Evolutionary conservation across 1,140 invertebrate species (phyloP).

Genomic region (Calephelis virginiensis): DNA sequence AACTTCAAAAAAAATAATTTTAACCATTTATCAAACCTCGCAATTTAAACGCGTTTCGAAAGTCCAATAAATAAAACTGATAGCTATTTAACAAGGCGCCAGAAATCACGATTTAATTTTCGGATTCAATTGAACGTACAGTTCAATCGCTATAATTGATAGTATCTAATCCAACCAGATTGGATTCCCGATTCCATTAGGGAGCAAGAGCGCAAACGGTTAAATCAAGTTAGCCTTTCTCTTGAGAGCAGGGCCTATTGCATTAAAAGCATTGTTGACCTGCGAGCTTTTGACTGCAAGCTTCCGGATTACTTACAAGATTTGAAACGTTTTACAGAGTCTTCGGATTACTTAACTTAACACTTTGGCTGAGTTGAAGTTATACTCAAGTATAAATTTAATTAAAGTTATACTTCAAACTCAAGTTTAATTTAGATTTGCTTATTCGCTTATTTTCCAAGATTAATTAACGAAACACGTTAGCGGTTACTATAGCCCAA

Average conservation of each 20-base stretch:
- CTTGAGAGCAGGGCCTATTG: constrained; percentile 25
- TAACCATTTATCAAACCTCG: too few species aligned
- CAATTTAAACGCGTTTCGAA: not conserved
- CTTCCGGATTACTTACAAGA: constrained; percentile 10
- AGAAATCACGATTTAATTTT: constrained; percentile 3
- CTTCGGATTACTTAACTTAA: too few species aligned
- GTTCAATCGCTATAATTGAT: constrained; percentile 43
- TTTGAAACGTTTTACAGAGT: not conserved
- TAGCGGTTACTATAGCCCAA: too few species aligned
- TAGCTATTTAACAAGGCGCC: not conserved
- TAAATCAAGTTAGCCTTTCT: constrained; percentile 30
- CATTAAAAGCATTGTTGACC: constrained; percentile 19
- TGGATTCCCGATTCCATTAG: constrained; percentile 43
- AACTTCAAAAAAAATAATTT: too few species aligned
- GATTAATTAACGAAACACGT: too few species aligned
- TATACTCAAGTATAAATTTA: too few species aligned
- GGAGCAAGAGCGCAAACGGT: constrained; percentile 34
- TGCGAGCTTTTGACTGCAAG: constrained; percentile 14
- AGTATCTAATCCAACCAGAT: constrained; percentile 42
- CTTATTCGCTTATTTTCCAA: too few species aligned
- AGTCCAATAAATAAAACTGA: not conserved
- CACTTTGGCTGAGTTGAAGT: too few species aligned
- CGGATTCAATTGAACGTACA: constrained; percentile 22
- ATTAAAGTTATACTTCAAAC: too few species aligned
- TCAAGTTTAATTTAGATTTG: too few species aligned